These are phyloP conservation scores for Desmodus rotundus DNA, from an alignment of 2,113 vertebrate species.

Conservation along the genomic window DNA sequence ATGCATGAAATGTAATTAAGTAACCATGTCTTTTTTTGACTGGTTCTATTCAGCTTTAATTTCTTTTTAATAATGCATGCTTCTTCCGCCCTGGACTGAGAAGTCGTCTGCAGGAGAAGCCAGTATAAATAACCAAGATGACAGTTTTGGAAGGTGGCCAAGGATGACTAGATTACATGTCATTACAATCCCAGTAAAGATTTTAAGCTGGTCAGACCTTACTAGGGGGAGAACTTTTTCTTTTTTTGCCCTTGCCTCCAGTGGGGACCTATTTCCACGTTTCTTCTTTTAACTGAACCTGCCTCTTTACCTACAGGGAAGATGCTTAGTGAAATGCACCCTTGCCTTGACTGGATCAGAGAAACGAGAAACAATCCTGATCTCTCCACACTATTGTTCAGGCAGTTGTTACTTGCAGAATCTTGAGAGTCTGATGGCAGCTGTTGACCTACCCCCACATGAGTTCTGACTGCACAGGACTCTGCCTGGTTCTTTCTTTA, in stretches of 20 bases:
- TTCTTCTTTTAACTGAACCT: slow-evolving; percentile 11
- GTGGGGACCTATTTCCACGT: background rate
- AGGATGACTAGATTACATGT: background rate
- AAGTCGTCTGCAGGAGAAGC: background rate
- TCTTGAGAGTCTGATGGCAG: background rate
- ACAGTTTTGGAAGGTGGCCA: background rate
- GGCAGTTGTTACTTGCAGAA: background rate
- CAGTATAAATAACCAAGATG: background rate
- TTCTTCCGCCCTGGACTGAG: background rate
- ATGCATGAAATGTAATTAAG: background rate
- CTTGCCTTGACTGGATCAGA: background rate
- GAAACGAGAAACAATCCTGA: background rate
- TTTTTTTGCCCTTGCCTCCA: background rate
- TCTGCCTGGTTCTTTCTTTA: background rate
- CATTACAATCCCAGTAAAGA: background rate
- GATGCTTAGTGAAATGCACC: background rate
- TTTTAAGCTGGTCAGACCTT: background rate
- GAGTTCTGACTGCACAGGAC: background rate
- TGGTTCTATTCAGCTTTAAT: background rate
- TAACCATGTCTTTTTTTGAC: background rate
- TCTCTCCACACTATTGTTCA: background rate
- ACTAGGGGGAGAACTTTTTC: background rate
- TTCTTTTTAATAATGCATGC: background rate
- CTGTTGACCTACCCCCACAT: background rate
- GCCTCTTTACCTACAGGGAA: background rate